Evolutionary conservation across 1,140 invertebrate species (phyloP), one percentile per base, ranked within the genome.

Genomic region (Chionoecetes opilio): DNA sequence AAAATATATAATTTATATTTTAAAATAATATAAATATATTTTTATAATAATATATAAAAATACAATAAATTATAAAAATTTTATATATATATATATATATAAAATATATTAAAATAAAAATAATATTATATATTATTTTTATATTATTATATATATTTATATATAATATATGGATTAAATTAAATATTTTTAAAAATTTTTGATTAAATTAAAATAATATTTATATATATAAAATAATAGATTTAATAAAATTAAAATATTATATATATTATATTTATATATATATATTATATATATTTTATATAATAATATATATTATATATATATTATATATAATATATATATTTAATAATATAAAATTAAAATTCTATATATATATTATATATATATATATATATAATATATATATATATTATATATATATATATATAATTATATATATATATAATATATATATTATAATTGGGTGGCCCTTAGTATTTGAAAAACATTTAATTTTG

Each of bases 81-180:
- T 11, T 75, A 75, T 75, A 75, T 75, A 75, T 75, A 75, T 75
- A 75, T 75, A 75, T 75, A 75, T n/a, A 75, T 75, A 75, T 75
- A 75, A 14, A 75, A n/a, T n/a, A n/a, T n/a, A n/a, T n/a, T n/a
- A n/a, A n/a, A n/a, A n/a, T n/a, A n/a, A n/a, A n/a, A n/a, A n/a
- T n/a, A n/a, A n/a, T n/a, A n/a, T n/a, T n/a, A n/a, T n/a, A n/a
- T n/a, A n/a, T n/a, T n/a, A n/a, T n/a, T n/a, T n/a, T n/a, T n/a
- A n/a, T n/a, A n/a, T n/a, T n/a, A n/a, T n/a, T n/a, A n/a, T n/a
- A n/a, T n/a, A n/a, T n/a, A n/a, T n/a, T n/a, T n/a, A n/a, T n/a
- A n/a, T n/a, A n/a, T n/a, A n/a, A n/a, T n/a, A n/a, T n/a, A n/a
- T n/a, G n/a, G n/a, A n/a, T n/a, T n/a, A n/a, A n/a, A n/a, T n/a